These are phyloP conservation scores for Centruroides sculpturatus DNA, from an alignment of 1,140 invertebrate genomes.

Conservation along the genomic window DNA sequence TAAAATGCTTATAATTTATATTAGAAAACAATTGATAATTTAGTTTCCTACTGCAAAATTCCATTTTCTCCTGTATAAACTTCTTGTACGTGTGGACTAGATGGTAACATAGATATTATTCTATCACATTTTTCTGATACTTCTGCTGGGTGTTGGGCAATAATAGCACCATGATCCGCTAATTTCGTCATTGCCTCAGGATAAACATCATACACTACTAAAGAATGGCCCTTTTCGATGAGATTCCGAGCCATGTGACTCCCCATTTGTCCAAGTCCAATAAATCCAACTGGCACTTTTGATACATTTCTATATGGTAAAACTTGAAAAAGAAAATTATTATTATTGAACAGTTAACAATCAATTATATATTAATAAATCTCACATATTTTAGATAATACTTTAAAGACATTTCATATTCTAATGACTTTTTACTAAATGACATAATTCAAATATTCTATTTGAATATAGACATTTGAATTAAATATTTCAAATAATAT, in stretches of 20 bases:
- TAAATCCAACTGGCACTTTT: constrained; percentile 48
- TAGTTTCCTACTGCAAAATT: constrained; percentile 46
- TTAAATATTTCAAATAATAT: too few relatives aligned
- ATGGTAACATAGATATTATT: constrained; percentile 86
- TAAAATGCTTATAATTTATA: too few relatives aligned
- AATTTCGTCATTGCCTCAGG: constrained; percentile 47
- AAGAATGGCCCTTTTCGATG: constrained; percentile 46
- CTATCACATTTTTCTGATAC: constrained; percentile 54
- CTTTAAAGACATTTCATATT: too few relatives aligned
- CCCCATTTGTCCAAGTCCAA: constrained; percentile 94
- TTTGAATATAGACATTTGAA: too few relatives aligned
- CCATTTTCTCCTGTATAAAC: constrained; percentile 52
- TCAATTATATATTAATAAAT: too few relatives aligned
- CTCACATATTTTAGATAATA: too few relatives aligned
- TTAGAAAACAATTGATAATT: too few relatives aligned
- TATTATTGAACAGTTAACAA: too few relatives aligned
- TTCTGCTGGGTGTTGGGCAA: constrained; percentile 52
- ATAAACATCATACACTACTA: constrained; percentile 77
- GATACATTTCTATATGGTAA: background rate
- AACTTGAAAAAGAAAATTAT: background rate
- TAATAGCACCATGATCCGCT: constrained; percentile 50
- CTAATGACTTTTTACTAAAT: too few relatives aligned
- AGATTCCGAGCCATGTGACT: constrained; percentile 84
- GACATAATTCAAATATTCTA: too few relatives aligned
- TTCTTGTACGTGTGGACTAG: constrained; percentile 37